phyloP scores from a whole-genome alignment of 2,888 invertebrate genomes.

The Dicyrtomina minuta region DNA sequence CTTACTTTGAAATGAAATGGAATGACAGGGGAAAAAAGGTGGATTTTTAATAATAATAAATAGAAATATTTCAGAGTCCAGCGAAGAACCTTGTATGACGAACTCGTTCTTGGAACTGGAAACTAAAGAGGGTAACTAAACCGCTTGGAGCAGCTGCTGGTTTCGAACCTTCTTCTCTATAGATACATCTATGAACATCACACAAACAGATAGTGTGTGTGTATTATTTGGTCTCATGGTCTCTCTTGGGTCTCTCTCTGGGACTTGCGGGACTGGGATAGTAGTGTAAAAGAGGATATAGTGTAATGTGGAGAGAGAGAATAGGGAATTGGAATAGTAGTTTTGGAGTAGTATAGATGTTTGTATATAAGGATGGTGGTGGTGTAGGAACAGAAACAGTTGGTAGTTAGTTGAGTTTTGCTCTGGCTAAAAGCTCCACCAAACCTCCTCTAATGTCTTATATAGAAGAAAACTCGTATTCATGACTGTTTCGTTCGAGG shows the following conservation, averaged over 20 bases:
- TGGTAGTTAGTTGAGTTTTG: background rate
- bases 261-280: too few relatives aligned
- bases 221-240: conserved; percentile 11
- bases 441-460: background rate
- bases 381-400: background rate
- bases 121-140: conserved; percentile 20
- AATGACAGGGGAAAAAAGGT: conserved; percentile 6
- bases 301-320: too few relatives aligned
- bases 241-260: conserved; percentile 9
- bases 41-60: conserved; percentile 9
- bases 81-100: conserved; percentile 22
- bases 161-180: conserved; percentile 11
- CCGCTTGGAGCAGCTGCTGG: conserved; percentile 28
- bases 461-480: conserved; percentile 7
- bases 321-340: too few relatives aligned
- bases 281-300: background rate
- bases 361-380: background rate
- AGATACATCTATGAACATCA: background rate
- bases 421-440: background rate
- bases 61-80: conserved; percentile 12
- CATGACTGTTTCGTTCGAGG: background rate
- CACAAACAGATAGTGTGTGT: background rate
- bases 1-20: background rate
- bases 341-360: background rate
- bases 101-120: conserved; percentile 33